Base-by-base conservation (phyloP, 1,140 invertebrate genomes). In the Bombus waltoni region DNA sequence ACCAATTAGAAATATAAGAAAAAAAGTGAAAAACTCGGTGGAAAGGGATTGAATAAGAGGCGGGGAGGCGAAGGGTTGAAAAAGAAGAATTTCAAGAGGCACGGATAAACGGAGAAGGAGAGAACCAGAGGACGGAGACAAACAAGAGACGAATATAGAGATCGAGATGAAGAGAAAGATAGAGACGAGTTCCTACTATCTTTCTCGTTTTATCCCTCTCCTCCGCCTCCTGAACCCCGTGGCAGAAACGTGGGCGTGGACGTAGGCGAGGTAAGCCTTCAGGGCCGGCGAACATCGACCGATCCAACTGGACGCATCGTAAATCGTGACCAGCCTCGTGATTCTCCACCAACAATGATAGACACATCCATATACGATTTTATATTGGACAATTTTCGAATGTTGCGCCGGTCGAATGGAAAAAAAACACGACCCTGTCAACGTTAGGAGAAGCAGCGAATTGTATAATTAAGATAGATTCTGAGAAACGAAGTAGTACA, bases 181-280 rank as follows among this genome's bases (percentile, higher is more conserved):
- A 87, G 81, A 81, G 72, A 80, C 80, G 71, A 81, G 81, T 84
- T 66, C 35, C 53, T 76, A 42, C 62, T 70, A n/a, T 75, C 44
- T 40, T 83, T 70, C 42, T 74, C 80, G 57, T 71, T 77, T 71
- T 71, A 71, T 73, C 70, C 70, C 44, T 79, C n/a, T 22, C 78
- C 13, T 59, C 35, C 32, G 35, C 70, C 73, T 88, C 70, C 74
- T 71, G 80, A 62, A 68, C 38, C 79, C 59, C n/a, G 32, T 35
- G 72, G 72, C 68, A 78, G 83, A 80, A 86, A 90, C 89, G 90
- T 91, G 89, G 90, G 89, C 90, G 90, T 91, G 90, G 90, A 91
- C 89, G 90, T 91, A 87, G 90, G 89, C 90, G 90, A 91, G 89
- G 89, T 91, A 81, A 88, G 85, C 85, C 87, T 91, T 90, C 90